Conservation (phyloP, 23 tunicate species). For the Pegea sp. region DNA sequence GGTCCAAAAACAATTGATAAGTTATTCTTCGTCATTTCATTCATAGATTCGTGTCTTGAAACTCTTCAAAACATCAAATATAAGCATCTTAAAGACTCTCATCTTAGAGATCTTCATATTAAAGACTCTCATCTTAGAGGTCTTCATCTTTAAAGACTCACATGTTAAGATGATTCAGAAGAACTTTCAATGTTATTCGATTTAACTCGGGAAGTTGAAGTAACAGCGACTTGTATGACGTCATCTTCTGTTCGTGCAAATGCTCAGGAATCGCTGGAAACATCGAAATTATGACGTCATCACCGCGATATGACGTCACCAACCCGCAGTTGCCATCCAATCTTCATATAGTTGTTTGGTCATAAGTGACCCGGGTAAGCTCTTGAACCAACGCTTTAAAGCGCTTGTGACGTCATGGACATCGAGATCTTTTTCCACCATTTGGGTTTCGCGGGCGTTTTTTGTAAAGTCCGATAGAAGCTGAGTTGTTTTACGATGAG, state of each 20-base stretch:
- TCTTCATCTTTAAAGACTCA: slow-evolving; percentile 16
- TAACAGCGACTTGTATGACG: slow-evolving; percentile 55
- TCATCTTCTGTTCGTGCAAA: slow-evolving; percentile 17
- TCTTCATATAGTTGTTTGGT: slow-evolving; percentile 35
- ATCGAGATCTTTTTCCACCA: slow-evolving; percentile 56
- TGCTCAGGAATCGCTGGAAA: slow-evolving; percentile 14
- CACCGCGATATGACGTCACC: too few relatives aligned
- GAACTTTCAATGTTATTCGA: slow-evolving; percentile 40
- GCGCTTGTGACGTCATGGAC: slow-evolving; percentile 84
- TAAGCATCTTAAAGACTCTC: too few relatives aligned
- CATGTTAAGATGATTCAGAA: slow-evolving; percentile 61
- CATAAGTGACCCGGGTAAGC: slow-evolving; percentile 53
- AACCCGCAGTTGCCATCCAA: slow-evolving; percentile 65
- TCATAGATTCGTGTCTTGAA: slow-evolving; percentile 50
- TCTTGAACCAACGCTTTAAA: slow-evolving; percentile 86
- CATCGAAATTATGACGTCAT: too few relatives aligned
- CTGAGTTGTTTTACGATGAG: slow-evolving; percentile 74
- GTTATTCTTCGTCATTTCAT: slow-evolving; percentile 75
- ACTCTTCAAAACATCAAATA: too few relatives aligned
- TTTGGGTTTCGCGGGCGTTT: slow-evolving; percentile 77
- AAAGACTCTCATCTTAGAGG: too few relatives aligned
- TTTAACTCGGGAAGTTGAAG: slow-evolving; percentile 41
- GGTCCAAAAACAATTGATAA: slow-evolving; percentile 90
- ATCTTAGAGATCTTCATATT: too few relatives aligned
- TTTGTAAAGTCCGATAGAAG: slow-evolving; percentile 30